A percentile compares a stretch with the other conserved stretches of the same genome.
These are phyloP conservation scores for Podabrus alpinus DNA, from an alignment of 2,888 invertebrate species.

Conservation along the genomic window DNA sequence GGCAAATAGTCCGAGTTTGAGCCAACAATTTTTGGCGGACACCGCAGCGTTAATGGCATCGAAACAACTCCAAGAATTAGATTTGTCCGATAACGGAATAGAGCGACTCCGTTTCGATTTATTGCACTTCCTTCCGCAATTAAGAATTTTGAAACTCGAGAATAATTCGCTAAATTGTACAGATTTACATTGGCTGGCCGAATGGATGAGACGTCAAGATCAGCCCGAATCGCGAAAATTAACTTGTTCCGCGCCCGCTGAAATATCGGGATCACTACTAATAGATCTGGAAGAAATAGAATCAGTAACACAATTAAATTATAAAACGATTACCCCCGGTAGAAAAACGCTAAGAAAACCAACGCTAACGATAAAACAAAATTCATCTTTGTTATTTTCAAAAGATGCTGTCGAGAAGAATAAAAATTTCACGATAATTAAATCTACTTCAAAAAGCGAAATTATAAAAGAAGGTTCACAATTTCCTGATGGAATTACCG, in stretches of 20 bases:
- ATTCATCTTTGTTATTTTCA: neutral
- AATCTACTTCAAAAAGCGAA: slow-evolving; percentile 8
- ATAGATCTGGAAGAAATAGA: slow-evolving; percentile 48
- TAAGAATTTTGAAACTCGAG: slow-evolving; percentile 68
- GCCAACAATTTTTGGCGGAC: slow-evolving; percentile 70
- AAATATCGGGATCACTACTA: slow-evolving; percentile 49
- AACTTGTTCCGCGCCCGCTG: slow-evolving; percentile 53
- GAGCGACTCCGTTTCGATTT: slow-evolving; percentile 70
- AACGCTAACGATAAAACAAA: neutral
- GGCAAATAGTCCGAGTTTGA: slow-evolving; percentile 73
- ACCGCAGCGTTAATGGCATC: slow-evolving; percentile 74
- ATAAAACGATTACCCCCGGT: neutral
- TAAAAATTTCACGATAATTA: slow-evolving; percentile 13
- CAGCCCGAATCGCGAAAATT: slow-evolving; percentile 52
- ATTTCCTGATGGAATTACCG: slow-evolving; percentile 15
- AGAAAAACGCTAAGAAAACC: neutral
- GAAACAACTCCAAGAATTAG: slow-evolving; percentile 70
- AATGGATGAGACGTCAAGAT: slow-evolving; percentile 67
- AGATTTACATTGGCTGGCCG: slow-evolving; percentile 60
- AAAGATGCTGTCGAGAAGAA: neutral
- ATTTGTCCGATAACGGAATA: slow-evolving; percentile 67
- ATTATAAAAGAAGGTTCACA: slow-evolving; percentile 9
- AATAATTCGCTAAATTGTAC: slow-evolving; percentile 76
- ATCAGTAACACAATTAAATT: slow-evolving; percentile 19
- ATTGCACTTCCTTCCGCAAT: slow-evolving; percentile 69